Conservation (phyloP, 2,797 vertebrate genomes). For the Harpagifer antarcticus region DNA sequence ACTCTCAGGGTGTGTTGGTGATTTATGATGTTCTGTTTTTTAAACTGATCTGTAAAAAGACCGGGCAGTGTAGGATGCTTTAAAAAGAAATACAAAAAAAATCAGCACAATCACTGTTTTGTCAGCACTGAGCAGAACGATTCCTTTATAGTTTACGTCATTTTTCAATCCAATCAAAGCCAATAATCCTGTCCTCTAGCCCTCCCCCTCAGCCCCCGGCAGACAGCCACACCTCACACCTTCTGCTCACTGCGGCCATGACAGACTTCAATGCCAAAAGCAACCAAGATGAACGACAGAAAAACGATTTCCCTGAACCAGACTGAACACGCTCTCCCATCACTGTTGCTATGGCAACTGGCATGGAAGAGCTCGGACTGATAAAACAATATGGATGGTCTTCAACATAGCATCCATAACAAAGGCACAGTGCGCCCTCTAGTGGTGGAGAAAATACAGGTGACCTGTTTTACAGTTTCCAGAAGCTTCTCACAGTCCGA, state of each 20-base stretch:
- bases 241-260: constrained; percentile 70
- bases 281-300: constrained; percentile 41
- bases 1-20: constrained; percentile 34
- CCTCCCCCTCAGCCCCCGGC: constrained; percentile 7
- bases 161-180: constrained; percentile 34
- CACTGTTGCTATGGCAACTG: constrained; percentile 83
- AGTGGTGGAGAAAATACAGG: constrained; percentile 58
- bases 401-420: constrained; percentile 23
- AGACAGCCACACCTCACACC: constrained; percentile 71
- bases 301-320: constrained; percentile 40
- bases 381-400: constrained; percentile 63
- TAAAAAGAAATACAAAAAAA: constrained; percentile 8
- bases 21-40: constrained; percentile 31
- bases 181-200: background rate
- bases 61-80: background rate
- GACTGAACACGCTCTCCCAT: constrained; percentile 56
- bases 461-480: constrained; percentile 81
- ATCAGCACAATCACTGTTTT: constrained; percentile 32
- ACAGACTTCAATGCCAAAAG: constrained; percentile 61
- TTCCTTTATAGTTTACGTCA: constrained; percentile 13
- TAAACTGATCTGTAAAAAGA: constrained; percentile 39
- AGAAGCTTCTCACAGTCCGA: constrained; percentile 78
- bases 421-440: constrained; percentile 71
- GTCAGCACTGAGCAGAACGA: constrained; percentile 34
- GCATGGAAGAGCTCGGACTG: constrained; percentile 52